Evolutionary conservation across 2,888 invertebrate species (phyloP).

Genomic region (Itoplectis maculator): DNA sequence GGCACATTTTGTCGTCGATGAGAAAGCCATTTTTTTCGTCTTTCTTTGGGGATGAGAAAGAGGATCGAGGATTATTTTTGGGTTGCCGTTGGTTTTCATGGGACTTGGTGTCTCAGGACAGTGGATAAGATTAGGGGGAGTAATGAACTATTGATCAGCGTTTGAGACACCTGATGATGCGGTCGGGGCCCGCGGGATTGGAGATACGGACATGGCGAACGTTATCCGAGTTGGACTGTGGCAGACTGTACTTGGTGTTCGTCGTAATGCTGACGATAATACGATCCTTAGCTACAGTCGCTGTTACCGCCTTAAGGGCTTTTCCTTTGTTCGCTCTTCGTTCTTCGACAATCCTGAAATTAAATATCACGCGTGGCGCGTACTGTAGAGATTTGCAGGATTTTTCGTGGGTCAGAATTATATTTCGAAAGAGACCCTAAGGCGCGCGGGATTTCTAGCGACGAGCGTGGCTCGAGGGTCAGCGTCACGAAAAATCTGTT

Average conservation of each 20-base stretch:
- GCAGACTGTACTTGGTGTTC: constrained; percentile 9
- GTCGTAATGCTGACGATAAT: constrained; percentile 4
- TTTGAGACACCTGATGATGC: not conserved
- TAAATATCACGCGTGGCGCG: too few relatives aligned
- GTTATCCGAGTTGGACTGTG: constrained; percentile 13
- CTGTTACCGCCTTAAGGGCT: not conserved
- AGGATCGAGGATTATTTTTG: not conserved
- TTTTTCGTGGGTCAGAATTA: too few relatives aligned
- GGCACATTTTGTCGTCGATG: not conserved
- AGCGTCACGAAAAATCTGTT: not conserved
- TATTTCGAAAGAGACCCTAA: too few relatives aligned
- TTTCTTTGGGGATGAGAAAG: not conserved
- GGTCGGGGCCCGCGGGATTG: constrained; percentile 20
- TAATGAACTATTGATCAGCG: not conserved
- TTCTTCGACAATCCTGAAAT: too few relatives aligned
- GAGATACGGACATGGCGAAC: constrained; percentile 32
- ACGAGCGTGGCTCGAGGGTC: not conserved
- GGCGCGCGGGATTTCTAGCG: not conserved
- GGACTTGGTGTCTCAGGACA: not conserved
- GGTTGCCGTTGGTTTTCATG: too few relatives aligned
- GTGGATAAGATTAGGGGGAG: not conserved
- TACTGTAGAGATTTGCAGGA: too few relatives aligned
- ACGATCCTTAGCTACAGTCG: constrained; percentile 8
- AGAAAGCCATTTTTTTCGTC: not conserved
- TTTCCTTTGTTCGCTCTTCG: too few relatives aligned